Evolutionary conservation across 2,113 vertebrate genomes (phyloP).

Genomic region (Macaca nemestrina): DNA sequence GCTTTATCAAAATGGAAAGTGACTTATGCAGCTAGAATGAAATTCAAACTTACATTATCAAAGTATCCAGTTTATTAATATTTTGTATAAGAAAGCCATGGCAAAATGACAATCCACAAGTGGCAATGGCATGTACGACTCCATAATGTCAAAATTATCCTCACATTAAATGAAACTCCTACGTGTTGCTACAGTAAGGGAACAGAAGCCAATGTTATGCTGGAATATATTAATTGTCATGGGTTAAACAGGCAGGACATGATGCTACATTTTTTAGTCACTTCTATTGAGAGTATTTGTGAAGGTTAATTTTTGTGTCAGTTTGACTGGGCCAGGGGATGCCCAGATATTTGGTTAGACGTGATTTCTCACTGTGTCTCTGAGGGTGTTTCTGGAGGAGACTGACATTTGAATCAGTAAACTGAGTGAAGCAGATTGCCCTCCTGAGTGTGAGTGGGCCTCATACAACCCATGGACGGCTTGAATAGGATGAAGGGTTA

Average conservation of each 20-base stretch:
- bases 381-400: too few relatives aligned
- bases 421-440: too few relatives aligned
- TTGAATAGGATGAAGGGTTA: too few relatives aligned
- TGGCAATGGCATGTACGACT: not conserved
- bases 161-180: not conserved
- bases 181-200: not conserved
- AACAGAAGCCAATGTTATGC: not conserved
- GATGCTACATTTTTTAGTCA: not conserved
- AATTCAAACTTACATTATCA: not conserved
- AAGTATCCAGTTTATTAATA: not conserved
- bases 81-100: not conserved
- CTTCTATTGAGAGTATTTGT: not conserved
- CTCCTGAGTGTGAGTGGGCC: too few relatives aligned
- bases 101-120: not conserved
- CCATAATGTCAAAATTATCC: not conserved
- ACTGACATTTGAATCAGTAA: not conserved
- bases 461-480: too few relatives aligned
- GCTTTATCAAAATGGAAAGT: not conserved
- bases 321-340: rapidly evolving
- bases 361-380: too few relatives aligned
- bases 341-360: not conserved
- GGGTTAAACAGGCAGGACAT: not conserved
- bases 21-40: not conserved
- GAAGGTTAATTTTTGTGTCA: not conserved
- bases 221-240: not conserved